Conservation (phyloP, 2,797 vertebrate species). For the Ctenosaura bakeri region DNA sequence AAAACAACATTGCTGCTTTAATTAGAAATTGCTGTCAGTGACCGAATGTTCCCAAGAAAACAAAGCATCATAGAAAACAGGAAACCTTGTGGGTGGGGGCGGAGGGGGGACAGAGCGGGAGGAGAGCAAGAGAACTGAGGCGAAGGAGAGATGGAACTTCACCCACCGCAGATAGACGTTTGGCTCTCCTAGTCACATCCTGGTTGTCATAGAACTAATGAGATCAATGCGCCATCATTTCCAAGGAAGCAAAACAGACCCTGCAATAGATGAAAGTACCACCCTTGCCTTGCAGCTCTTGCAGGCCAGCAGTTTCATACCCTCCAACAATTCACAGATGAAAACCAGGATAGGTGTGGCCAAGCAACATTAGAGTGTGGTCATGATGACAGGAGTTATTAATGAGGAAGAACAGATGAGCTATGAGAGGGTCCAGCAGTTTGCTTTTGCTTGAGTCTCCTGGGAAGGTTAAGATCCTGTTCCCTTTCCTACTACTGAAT, state of each 20-base stretch:
- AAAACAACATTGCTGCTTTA: neutral
- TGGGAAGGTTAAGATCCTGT: no score
- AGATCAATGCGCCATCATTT: neutral
- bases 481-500: no score
- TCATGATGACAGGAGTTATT: no score
- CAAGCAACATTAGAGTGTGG: no score
- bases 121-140: neutral
- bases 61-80: neutral
- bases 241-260: neutral
- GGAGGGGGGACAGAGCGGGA: no score
- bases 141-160: neutral
- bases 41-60: conserved; percentile 1
- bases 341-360: no score
- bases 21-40: neutral
- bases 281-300: neutral
- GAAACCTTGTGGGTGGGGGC: neutral
- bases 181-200: neutral
- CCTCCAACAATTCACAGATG: no score
- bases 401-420: no score
- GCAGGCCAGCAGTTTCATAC: no score
- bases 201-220: conserved; percentile 27
- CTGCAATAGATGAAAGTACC: no score
- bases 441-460: no score
- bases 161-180: neutral
- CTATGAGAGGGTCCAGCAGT: no score